Evolutionary conservation across 2,113 vertebrate species (phyloP).

Genomic region (Pelusios castaneus): DNA sequence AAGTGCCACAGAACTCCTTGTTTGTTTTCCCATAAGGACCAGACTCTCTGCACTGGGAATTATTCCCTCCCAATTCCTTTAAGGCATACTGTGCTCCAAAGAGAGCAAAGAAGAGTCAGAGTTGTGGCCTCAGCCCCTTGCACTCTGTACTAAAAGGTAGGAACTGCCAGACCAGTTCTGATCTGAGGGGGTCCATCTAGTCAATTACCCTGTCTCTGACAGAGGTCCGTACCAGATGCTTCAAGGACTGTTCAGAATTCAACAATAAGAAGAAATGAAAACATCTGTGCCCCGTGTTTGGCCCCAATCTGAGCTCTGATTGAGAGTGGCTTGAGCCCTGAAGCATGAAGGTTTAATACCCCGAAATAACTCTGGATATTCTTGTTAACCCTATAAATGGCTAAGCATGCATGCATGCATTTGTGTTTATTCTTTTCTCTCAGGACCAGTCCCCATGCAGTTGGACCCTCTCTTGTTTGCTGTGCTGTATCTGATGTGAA

Average conservation of each 20-base stretch:
- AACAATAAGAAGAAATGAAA: not conserved
- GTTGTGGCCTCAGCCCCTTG: not conserved
- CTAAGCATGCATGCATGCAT: not conserved
- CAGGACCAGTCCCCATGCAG: not conserved
- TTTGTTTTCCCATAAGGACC: too few species aligned
- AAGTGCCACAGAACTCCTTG: too few species aligned
- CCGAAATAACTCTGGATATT: not conserved
- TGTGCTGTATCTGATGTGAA: not conserved
- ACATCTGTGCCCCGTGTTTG: not conserved
- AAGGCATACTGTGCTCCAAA: not conserved
- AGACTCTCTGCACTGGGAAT: not conserved
- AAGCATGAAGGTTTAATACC: not conserved
- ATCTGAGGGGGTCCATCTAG: not conserved
- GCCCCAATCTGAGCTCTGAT: not conserved
- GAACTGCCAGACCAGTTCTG: not conserved
- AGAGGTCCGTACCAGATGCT: not conserved
- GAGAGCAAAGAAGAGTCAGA: not conserved
- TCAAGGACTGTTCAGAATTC: not conserved
- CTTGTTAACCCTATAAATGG: not conserved
- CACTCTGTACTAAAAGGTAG: not conserved
- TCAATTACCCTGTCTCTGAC: not conserved
- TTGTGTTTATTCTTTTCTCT: not conserved
- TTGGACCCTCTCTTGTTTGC: not conserved
- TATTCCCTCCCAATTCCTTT: not conserved
- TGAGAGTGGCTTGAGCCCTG: not conserved